Percentiles rank a stretch among this genome's conserved stretches.
Conservation (phyloP, 92 coral and sea anemone genomes). For the Pocillopora grandis region DNA sequence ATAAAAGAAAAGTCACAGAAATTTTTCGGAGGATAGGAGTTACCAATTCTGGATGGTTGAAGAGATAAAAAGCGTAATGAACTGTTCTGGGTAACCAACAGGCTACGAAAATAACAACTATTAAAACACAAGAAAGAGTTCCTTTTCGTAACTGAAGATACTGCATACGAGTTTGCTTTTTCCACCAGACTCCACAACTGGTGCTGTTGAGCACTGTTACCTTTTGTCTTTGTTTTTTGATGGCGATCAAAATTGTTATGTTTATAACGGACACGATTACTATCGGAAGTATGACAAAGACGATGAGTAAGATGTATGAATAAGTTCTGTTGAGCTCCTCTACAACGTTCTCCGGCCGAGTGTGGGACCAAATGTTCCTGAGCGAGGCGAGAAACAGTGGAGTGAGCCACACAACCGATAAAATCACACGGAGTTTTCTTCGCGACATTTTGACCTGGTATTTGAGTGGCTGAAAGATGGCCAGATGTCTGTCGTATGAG, state of each 20-base stretch:
- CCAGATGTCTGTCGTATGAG: slow-evolving; percentile 67
- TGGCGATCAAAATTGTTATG: slow-evolving; percentile 44
- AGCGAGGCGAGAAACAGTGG: slow-evolving; percentile 50
- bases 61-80: slow-evolving; percentile 40
- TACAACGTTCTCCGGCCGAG: slow-evolving; percentile 7
- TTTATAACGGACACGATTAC: slow-evolving; percentile 42
- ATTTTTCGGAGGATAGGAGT: slow-evolving; percentile 50
- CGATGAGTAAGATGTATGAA: slow-evolving; percentile 39
- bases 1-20: slow-evolving; percentile 59
- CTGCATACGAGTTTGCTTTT: background rate
- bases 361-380: slow-evolving; percentile 54
- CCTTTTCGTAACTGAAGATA: slow-evolving; percentile 41
- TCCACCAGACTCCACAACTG: background rate
- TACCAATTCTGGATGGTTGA: slow-evolving; percentile 42
- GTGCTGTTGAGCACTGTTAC: background rate
- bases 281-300: slow-evolving; percentile 59
- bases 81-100: slow-evolving; percentile 71
- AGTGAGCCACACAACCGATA: slow-evolving; percentile 47
- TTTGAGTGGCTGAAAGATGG: slow-evolving; percentile 70
- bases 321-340: slow-evolving; percentile 49
- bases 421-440: slow-evolving; percentile 35
- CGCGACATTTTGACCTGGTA: slow-evolving; percentile 55
- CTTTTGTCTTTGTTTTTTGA: slow-evolving; percentile 45
- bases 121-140: slow-evolving; percentile 58
- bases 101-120: slow-evolving; percentile 45